Evolutionary conservation across 2,888 invertebrate genomes (phyloP).

Genomic region (Lycaena phlaeas): DNA sequence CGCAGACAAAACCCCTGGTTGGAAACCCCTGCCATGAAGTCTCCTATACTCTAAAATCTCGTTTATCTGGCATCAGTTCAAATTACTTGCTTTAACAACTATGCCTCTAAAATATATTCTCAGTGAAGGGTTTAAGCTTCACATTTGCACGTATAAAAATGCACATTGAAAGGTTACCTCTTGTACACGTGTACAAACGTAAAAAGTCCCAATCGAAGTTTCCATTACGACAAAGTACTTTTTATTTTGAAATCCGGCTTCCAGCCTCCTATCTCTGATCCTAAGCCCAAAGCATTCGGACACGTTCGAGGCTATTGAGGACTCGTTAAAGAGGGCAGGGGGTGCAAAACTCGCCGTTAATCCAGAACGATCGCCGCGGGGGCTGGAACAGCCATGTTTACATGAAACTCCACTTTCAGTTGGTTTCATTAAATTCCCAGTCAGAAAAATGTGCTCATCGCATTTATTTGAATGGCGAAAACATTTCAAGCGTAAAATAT

Average conservation of each 20-base stretch:
- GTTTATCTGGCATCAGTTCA: no score
- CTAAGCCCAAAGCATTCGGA: constrained; percentile 21
- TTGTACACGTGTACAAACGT: neutral
- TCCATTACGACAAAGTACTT: constrained; percentile 15
- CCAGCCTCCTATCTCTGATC: constrained; percentile 20
- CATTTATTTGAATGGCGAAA: constrained; percentile 2
- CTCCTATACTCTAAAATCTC: no score
- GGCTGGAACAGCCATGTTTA: constrained; percentile 28
- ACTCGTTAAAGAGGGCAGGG: constrained; percentile 20
- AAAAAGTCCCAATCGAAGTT: constrained; percentile 12
- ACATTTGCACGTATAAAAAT: no score
- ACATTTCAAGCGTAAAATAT: neutral
- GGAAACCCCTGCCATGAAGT: no score
- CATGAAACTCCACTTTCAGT: constrained; percentile 31
- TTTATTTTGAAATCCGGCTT: constrained; percentile 26
- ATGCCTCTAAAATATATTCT: no score
- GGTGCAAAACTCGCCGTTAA: constrained; percentile 23
- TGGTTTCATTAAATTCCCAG: constrained; percentile 8
- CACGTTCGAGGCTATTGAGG: constrained; percentile 22
- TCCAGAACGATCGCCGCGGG: constrained; percentile 28
- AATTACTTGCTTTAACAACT: no score
- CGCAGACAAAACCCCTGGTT: no score
- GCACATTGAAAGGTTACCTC: no score
- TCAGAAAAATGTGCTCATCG: constrained; percentile 7
- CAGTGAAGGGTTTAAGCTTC: no score